These are phyloP conservation scores for Endomychus coccineus DNA, from an alignment of 2,888 invertebrate genomes.

Conservation along the genomic window DNA sequence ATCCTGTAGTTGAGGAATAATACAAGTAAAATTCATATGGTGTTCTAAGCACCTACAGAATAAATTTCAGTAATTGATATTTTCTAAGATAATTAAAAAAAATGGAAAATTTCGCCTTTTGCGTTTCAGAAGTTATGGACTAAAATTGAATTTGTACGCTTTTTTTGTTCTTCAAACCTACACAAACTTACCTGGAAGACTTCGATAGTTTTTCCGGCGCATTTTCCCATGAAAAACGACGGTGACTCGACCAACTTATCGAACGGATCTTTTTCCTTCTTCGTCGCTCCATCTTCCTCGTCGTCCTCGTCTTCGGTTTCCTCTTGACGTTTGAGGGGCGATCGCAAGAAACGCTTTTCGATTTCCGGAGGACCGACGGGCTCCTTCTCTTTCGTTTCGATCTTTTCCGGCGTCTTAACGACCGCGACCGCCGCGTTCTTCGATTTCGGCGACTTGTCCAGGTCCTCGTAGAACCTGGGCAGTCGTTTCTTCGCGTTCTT, in stretches of 20 bases:
- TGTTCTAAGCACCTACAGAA: too few species aligned
- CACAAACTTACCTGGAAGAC: not conserved
- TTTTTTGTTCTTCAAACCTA: too few species aligned
- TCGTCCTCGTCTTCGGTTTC: slow-evolving; percentile 35
- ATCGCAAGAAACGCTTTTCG: slow-evolving; percentile 18
- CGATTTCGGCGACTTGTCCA: slow-evolving; percentile 38
- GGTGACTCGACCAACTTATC: slow-evolving; percentile 48
- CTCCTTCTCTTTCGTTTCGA: too few species aligned
- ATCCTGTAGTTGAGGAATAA: too few species aligned
- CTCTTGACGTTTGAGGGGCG: slow-evolving; percentile 19
- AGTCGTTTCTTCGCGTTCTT: slow-evolving; percentile 37
- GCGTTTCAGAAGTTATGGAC: too few species aligned
- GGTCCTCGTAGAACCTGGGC: slow-evolving; percentile 39
- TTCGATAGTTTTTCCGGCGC: slow-evolving; percentile 4
- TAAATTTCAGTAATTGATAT: too few species aligned
- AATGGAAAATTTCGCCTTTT: too few species aligned
- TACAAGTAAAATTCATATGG: too few species aligned
- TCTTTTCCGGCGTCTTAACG: slow-evolving; percentile 29
- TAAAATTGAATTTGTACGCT: too few species aligned
- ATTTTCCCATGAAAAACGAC: slow-evolving; percentile 45
- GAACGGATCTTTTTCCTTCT: slow-evolving; percentile 41
- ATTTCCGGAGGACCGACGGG: slow-evolving; percentile 17
- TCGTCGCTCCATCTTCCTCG: slow-evolving; percentile 19
- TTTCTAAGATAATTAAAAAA: too few species aligned
- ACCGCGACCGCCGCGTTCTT: slow-evolving; percentile 25